Evolutionary conservation across 2,113 vertebrate species (phyloP), one percentile per base, ranked within the genome.

Genomic region (Genyomyrus donnyi): DNA sequence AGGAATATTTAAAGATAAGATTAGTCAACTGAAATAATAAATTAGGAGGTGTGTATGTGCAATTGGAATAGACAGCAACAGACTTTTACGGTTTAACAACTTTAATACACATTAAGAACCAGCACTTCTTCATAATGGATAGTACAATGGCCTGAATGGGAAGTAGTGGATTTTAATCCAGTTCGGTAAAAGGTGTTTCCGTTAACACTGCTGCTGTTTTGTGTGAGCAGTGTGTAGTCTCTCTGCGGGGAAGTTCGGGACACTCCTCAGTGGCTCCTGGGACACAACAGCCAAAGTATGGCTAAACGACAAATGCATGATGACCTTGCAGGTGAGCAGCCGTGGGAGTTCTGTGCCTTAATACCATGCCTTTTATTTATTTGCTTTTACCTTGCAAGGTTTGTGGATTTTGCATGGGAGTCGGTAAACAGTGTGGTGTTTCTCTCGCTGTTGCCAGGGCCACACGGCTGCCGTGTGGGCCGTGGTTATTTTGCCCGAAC

Each of bases 221-320:
- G 13, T 90, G 7, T 87, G 52, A 92, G 50, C 93, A 99, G 98
- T 99, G 93, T 99, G 98, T 93, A 95, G 97, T 91, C 96, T 99
- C 90, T 98, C 98, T 0, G 97, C 98, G 92, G 98, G 98, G 89
- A 99, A 98, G 94, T 99, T 99, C 92, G 98, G 98, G 31, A 99
- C 98, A 0, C 96, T 99, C 89, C 92, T 99, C 92, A 99, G 98
- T 91, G 98, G 98, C 91, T 99, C 98, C 1, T 99, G 98, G 98
- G 98, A 99, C 92, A 97, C 96, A 0, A 99, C 98, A 85, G 98
- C 98, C 62, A 99, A 98, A 94, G 98, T 99, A 21, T 99, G 98
- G 98, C 96, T 99, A 90, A 98, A 96, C 94, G 98, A 99, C 91
- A 99, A 98, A 92, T 99, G 98, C 93, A 97, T 99, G 98, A 99